Conservation (phyloP, 2,888 invertebrate genomes). For the Vanessa cardui region DNA sequence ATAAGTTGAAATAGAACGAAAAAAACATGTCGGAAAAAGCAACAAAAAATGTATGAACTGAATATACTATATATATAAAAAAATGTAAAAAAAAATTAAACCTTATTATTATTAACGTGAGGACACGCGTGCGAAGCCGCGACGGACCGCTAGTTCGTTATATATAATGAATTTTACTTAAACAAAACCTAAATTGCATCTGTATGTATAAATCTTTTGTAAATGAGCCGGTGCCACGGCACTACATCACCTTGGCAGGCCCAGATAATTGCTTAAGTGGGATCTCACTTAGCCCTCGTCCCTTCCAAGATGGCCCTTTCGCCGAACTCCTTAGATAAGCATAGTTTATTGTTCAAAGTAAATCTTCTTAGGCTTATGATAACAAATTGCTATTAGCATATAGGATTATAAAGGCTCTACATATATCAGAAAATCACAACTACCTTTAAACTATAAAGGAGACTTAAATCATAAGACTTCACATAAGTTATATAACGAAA, state of each 20-base stretch:
- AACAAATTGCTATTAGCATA: slow-evolving; percentile 43
- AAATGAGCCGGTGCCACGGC: slow-evolving; percentile 28
- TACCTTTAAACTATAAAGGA: neutral
- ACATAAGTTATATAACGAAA: no score
- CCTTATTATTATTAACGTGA: no score
- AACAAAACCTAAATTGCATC: neutral
- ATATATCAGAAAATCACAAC: slow-evolving; percentile 3
- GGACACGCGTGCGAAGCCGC: no score
- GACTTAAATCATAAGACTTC: no score
- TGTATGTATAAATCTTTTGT: slow-evolving; percentile 14
- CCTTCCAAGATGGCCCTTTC: slow-evolving; percentile 46
- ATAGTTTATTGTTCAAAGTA: slow-evolving; percentile 47
- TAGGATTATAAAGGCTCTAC: slow-evolving; percentile 32
- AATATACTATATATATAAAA: no score
- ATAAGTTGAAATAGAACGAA: no score
- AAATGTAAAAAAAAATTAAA: no score
- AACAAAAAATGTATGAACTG: no score
- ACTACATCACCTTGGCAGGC: slow-evolving; percentile 43
- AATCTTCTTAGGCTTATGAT: slow-evolving; percentile 47
- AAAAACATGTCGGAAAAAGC: no score
- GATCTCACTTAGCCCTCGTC: slow-evolving; percentile 48
- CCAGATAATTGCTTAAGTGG: slow-evolving; percentile 51
- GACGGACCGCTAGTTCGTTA: no score
- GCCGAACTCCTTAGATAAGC: slow-evolving; percentile 50
- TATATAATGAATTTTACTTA: no score